Base-by-base conservation (phyloP, 2,797 vertebrate genomes). In the Darevskia mixta region DNA sequence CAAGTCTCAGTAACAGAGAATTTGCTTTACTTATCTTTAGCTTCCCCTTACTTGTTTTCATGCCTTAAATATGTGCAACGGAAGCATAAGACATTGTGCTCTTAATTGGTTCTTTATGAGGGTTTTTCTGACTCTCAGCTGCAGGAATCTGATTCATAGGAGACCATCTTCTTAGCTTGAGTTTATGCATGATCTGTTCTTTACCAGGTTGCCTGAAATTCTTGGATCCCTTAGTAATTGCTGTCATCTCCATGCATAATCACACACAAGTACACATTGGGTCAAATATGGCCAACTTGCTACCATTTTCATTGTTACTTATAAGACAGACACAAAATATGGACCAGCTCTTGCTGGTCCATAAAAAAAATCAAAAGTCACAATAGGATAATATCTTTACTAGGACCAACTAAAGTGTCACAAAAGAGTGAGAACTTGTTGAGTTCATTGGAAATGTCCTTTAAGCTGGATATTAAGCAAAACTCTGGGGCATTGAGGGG, bases 91-190 rank as follows among this genome's bases (percentile, higher is more conserved):
- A 88, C 89, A 91, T 88, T 84, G 79, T 69, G 88, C 77, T 92
- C 35, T 87, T 94, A 92, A 95, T 94, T 92, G 92, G 87, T 85
- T 91, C 79, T 91, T 95, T 92, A 93, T 93, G 58, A 94, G 79
- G 84, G n/a, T 84, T 76, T 95, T 84, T 94, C 92, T 91, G 67
- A 87, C 86, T 94, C 93, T 92, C 64, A 86, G 79, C 64, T 90
- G 87, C 87, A 83, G 90, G 86, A 93, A 90, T 95, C 91, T 92
- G 91, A 95, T 89, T 93, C 86, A 91, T 79, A 86, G 82, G 75
- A 94, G 88, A 88, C 75, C 69, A 90, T 18, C 55, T 88, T 67
- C 87, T 91, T 87, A 92, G 69, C 79, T 91, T 92, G 77, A 94
- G 86, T 78, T 94, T 93, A 91, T 93, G 90, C 90, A 89, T 88